A percentile compares a stretch with the other conserved stretches of the same genome.
phyloP scores from a whole-genome alignment of 2,113 vertebrate species.

The Mastomys natalensis region DNA sequence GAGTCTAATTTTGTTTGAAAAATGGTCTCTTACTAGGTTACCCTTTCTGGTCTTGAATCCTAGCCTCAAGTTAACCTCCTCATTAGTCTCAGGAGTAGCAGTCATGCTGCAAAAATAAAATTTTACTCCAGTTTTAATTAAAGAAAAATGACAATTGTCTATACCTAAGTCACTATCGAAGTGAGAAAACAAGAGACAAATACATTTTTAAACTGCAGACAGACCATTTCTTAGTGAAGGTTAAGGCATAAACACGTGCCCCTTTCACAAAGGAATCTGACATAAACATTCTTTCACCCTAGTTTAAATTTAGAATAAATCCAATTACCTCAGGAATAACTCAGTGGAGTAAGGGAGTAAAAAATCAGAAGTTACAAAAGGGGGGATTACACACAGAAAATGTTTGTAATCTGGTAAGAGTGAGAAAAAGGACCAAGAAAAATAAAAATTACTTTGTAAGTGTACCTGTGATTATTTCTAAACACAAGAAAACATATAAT shows the following conservation, averaged over 20 bases:
- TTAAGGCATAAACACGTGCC: background rate
- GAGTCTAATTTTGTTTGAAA: background rate
- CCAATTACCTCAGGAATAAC: too few relatives aligned
- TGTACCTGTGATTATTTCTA: too few relatives aligned
- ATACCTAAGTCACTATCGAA: constrained; percentile 10
- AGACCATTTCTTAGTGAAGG: background rate
- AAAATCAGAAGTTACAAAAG: too few relatives aligned
- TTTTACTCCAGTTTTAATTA: constrained; percentile 39
- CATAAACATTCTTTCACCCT: background rate
- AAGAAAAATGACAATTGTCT: background rate
- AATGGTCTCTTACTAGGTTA: background rate
- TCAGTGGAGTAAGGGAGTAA: too few relatives aligned
- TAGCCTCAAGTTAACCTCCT: background rate
- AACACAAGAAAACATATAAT: too few relatives aligned
- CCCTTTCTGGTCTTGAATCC: background rate
- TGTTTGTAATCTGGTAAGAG: too few relatives aligned
- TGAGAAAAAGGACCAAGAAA: too few relatives aligned
- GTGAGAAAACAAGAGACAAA: constrained; percentile 11
- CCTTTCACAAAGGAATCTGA: background rate
- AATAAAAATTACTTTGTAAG: too few relatives aligned
- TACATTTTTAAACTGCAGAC: background rate
- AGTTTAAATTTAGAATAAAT: background rate
- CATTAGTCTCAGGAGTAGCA: background rate
- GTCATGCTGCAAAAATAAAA: background rate
- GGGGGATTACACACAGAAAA: too few relatives aligned